Conservation (phyloP, 2,797 vertebrate genomes). For the Schizopygopsis pylzovi region DNA sequence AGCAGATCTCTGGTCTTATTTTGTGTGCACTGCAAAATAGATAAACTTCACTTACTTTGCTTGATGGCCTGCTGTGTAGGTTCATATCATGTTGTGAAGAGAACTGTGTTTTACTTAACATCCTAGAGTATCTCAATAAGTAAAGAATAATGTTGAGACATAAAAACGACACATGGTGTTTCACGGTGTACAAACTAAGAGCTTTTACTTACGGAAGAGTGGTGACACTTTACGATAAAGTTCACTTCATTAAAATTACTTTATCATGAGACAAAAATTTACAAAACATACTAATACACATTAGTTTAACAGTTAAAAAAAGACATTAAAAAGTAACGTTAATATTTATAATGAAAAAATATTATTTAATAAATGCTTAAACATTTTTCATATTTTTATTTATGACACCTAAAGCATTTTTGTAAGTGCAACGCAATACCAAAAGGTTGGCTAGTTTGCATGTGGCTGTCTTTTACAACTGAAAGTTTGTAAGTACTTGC, state of each 20-base stretch:
- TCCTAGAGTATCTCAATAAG: not conserved
- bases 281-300: not conserved
- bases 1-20: not conserved
- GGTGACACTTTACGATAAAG: not conserved
- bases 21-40: not conserved
- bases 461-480: not conserved
- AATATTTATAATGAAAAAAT: not conserved
- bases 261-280: not conserved
- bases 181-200: not conserved
- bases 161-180: slow-evolving; percentile 11
- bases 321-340: not conserved
- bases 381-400: not conserved
- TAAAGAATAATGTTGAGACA: not conserved
- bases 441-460: not conserved
- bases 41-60: slow-evolving; percentile 10
- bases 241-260: not conserved
- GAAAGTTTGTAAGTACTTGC: slow-evolving; percentile 21
- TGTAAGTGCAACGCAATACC: not conserved
- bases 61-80: slow-evolving; percentile 8
- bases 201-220: not conserved
- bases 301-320: not conserved
- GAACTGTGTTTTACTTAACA: slow-evolving; percentile 8
- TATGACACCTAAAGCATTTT: not conserved
- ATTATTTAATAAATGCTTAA: not conserved
- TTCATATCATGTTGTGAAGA: not conserved